Percentiles rank a stretch among this genome's conserved stretches.
Conservation (phyloP, 2,797 vertebrate species). For the Petrocephalus sullivani region DNA sequence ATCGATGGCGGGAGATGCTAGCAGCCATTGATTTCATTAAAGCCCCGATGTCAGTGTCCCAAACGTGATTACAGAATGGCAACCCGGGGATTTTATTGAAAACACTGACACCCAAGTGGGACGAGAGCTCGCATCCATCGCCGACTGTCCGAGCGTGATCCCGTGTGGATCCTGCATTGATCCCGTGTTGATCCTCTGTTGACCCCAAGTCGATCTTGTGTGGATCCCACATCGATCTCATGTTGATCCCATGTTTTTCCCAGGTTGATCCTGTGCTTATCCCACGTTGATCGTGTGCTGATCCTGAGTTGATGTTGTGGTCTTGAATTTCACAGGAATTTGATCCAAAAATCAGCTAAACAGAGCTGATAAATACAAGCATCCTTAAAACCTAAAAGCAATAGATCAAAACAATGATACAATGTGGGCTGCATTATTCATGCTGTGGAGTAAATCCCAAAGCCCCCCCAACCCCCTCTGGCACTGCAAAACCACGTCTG, state of each 20-base stretch:
- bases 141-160: constrained; percentile 32
- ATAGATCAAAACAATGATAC: constrained; percentile 31
- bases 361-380: neutral
- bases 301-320: neutral
- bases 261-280: neutral
- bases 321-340: neutral
- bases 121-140: constrained; percentile 37
- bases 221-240: neutral
- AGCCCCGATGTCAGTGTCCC: constrained; percentile 64
- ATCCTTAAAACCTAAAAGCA: neutral
- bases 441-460: constrained; percentile 31
- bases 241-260: neutral
- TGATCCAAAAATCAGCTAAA: neutral
- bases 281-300: neutral
- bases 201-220: neutral
- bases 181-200: neutral
- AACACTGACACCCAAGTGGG: constrained; percentile 61
- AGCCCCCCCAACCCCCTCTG: constrained; percentile 12
- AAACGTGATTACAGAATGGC: constrained; percentile 72
- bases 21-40: constrained; percentile 75
- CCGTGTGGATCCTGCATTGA: neutral
- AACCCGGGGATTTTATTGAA: constrained; percentile 72
- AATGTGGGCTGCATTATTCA: constrained; percentile 38
- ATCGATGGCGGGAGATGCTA: constrained; percentile 70
- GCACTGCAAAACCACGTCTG: neutral